Evolutionary conservation across 1,140 invertebrate genomes (phyloP), one percentile per base, ranked within the genome.

Genomic region (Portunus trituberculatus): DNA sequence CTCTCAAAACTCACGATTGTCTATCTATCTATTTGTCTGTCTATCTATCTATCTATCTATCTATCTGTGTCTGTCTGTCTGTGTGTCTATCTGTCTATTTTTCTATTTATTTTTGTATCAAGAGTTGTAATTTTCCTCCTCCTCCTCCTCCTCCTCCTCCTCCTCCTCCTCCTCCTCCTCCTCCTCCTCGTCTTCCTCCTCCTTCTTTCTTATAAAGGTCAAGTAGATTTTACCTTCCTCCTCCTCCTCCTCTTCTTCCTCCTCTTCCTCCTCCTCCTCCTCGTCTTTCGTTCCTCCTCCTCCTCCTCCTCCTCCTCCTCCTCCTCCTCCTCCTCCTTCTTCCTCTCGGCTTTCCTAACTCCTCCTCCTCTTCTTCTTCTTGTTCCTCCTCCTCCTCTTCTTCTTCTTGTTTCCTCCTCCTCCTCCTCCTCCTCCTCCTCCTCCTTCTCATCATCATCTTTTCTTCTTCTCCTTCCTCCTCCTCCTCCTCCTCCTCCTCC

Each of bases 41-140:
- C 48, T 67, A 45, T 45, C 92, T 59, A 16, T 93, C 83, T 48
- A 16, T 93, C 84, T 88, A 16, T 88, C 82, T 93, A 39, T 86
- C 83, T 88, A 16, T 88, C 48, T 93, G 46, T 29, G 6, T 29
- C 76, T 46, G n/a, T 32, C 31, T 45, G 0, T 59, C 52, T 91
- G 45, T 91, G 14, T n/a, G 28, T 32, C 8, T 90, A 90, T 45
- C 39, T 31, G 31, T 90, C 39, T 39, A 32, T 32, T 12, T 32
- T 4, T 32, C 31, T 32, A 28, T 28, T 48, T 48, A 14, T 48
- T 90, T 48, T 59, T 59, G 10, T 59, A 59, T 20, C 10, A 59
- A 59, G 16, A 59, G 16, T 59, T 14, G 52, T 20, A 59, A 59
- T 59, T 59, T 59, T 59, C 52, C 52, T 59, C 16, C 52, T 59